Base-by-base conservation (phyloP, 2,113 vertebrate species). In the Himantopus leucocephalus region DNA sequence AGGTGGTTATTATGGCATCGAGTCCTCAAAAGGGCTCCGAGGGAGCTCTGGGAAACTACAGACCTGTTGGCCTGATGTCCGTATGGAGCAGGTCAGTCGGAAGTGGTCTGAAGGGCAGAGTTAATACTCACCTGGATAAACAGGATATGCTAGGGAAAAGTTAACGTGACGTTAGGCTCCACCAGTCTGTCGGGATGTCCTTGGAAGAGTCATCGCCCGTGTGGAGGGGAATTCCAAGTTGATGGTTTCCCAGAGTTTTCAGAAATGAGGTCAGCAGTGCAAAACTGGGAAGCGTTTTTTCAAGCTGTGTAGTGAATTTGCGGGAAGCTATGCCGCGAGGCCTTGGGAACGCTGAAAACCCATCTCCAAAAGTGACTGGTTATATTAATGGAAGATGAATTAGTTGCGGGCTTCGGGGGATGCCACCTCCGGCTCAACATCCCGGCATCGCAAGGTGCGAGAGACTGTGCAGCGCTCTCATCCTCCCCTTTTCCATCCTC, bases 131-230 rank as follows among this genome's bases (percentile, higher is more conserved):
- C 32, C 76, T 56, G 41, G 12, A 10, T 34, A 34, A 30, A 21
- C 37, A 24, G 53, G 35, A 27, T 12, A 3, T 8, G 3, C 15
- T 22, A 15, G 64, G 43, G 30, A 5, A 11, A 64, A 63, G 29
- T 27, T 24, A 14, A 27, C 3, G 1, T 3, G 43, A 14, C 1
- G 1, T 59, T 21, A 6, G 59, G 39, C n/a, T 47, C 39, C 13
- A 4, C 24, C 39, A 7, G 24, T 14, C 29, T 35, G 20, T 11
- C 1, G 8, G n/a, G 39, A 7, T 19, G 32, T 13, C 26, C 74
- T n/a, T 19, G 70, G 55, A 27, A 68, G 48, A 37, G 29, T 3
- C 30, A 2, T 16, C 0, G 16, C 24, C 17, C 0, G 1, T 12
- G 52, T 1, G 3, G 60, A 73, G 45, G 34, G 39, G 68, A 13